These are phyloP conservation scores for Cydia splendana DNA, from an alignment of 1,140 invertebrate species.

Conservation along the genomic window DNA sequence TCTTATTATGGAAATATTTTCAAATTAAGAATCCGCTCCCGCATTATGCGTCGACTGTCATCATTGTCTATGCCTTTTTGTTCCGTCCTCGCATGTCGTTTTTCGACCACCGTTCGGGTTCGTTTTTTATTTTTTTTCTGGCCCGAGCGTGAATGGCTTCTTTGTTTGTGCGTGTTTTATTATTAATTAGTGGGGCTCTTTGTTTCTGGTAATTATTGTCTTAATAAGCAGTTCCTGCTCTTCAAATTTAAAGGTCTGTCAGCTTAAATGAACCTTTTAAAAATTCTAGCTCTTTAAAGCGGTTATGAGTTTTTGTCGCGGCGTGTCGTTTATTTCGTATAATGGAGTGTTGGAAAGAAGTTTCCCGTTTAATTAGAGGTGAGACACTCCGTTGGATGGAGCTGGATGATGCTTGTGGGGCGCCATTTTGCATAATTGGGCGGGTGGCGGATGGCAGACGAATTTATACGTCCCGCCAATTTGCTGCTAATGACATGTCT, in stretches of 20 bases:
- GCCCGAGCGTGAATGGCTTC: constrained; percentile 76
- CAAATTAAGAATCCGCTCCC: constrained; percentile 78
- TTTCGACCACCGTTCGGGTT: constrained; percentile 78
- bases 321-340: constrained; percentile 49
- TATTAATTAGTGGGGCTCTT: constrained; percentile 79
- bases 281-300: constrained; percentile 55
- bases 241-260: constrained; percentile 69
- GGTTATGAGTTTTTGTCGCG: constrained; percentile 43
- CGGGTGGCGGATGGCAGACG: constrained; percentile 63
- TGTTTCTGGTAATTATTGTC: constrained; percentile 79
- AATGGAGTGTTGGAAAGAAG: constrained; percentile 78
- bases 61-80: constrained; percentile 79
- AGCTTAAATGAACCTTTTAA: constrained; percentile 56
- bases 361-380: constrained; percentile 76
- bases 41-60: constrained; percentile 78
- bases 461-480: constrained; percentile 76
- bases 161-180: constrained; percentile 80
- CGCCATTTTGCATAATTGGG: constrained; percentile 79
- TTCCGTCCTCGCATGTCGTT: constrained; percentile 75
- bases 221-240: constrained; percentile 78
- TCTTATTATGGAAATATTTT: constrained; percentile 80
- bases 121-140: constrained; percentile 70
- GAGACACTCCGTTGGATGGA: constrained; percentile 67
- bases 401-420: constrained; percentile 72
- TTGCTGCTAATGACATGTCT: constrained; percentile 78